phyloP scores from a whole-genome alignment of 2,888 invertebrate genomes.

The Leucozona laternaria region DNA sequence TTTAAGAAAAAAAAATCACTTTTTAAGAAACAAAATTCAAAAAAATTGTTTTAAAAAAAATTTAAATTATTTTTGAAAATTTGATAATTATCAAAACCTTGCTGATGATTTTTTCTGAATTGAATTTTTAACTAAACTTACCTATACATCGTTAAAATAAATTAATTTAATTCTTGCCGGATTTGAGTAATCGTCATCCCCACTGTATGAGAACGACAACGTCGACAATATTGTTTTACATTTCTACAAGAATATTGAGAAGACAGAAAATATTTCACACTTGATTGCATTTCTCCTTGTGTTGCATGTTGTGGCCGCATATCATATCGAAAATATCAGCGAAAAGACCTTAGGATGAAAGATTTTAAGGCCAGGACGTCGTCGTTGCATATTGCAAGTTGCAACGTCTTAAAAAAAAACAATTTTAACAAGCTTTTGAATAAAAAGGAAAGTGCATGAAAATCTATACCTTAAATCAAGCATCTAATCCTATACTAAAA shows the following conservation, averaged over 20 bases:
- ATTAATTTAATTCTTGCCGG: not conserved
- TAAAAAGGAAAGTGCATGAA: not conserved
- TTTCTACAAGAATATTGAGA: not conserved
- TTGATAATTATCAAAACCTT: too few species aligned
- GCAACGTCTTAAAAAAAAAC: not conserved
- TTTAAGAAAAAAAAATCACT: too few species aligned
- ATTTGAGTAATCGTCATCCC: not conserved
- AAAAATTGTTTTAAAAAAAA: too few species aligned
- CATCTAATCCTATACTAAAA: too few species aligned
- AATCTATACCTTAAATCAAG: not conserved
- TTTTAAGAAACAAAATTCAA: too few species aligned
- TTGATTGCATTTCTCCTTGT: conserved; percentile 69
- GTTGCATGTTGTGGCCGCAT: conserved; percentile 62
- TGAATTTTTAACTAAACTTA: too few species aligned
- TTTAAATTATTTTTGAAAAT: too few species aligned
- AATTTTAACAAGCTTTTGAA: not conserved
- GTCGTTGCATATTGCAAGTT: not conserved
- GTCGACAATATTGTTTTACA: conserved; percentile 30
- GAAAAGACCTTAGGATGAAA: conserved; percentile 32
- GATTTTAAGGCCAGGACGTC: not conserved
- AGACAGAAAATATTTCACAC: conserved; percentile 62
- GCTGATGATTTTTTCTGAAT: too few species aligned
- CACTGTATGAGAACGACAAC: not conserved
- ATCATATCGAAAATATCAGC: conserved; percentile 54
- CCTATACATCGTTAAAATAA: too few species aligned